Evolutionary conservation across 2,888 invertebrate species (phyloP).

Genomic region (Willowsia nigromaculata): DNA sequence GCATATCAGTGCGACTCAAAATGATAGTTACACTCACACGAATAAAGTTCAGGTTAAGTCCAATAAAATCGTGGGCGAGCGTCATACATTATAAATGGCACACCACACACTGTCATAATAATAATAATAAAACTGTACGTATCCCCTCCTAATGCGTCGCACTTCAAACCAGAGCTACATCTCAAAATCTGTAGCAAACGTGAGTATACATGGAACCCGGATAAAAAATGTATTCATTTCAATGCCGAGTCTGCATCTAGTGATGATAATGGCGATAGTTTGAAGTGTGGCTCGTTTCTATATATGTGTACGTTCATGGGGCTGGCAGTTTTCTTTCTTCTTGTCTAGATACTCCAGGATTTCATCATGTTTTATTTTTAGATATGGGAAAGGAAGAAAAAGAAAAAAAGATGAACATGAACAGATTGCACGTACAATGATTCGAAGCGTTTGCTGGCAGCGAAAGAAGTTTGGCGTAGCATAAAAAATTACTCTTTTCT

Average conservation of each 20-base stretch:
- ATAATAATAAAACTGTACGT: not conserved
- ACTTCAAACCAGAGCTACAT: not conserved
- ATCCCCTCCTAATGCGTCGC: too few species aligned
- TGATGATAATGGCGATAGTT: not conserved
- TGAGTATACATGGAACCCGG: not conserved
- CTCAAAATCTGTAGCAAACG: not conserved
- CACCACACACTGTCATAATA: not conserved
- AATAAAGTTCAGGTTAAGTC: not conserved
- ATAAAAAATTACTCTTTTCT: constrained; percentile 63
- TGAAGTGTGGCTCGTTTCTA: too few species aligned
- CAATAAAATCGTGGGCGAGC: not conserved
- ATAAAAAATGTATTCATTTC: not conserved
- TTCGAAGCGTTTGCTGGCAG: constrained; percentile 60
- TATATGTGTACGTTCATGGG: not conserved
- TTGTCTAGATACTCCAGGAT: constrained; percentile 9
- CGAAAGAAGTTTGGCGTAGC: constrained; percentile 60
- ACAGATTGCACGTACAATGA: constrained; percentile 60
- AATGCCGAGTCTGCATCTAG: not conserved
- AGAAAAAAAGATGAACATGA: not conserved
- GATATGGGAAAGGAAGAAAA: not conserved
- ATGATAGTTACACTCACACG: too few species aligned
- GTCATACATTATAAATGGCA: too few species aligned
- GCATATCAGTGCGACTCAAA: too few species aligned
- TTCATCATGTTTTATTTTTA: constrained; percentile 40
- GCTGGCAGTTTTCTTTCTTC: not conserved